Conservation (phyloP, 2,113 vertebrate genomes). For the Reinhardtius hippoglossoides region DNA sequence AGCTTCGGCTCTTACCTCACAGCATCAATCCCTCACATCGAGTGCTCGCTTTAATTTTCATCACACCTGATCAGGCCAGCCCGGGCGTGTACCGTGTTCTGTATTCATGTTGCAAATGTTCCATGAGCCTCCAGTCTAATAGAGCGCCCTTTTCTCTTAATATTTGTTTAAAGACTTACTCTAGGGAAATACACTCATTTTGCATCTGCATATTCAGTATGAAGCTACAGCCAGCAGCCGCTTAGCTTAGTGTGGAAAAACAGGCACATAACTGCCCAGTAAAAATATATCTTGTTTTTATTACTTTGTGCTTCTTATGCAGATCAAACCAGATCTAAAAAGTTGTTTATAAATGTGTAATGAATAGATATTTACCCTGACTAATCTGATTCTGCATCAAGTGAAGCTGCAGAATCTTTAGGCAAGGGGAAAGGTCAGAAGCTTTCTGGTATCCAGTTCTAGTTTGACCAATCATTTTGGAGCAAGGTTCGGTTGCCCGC, state of each 20-base stretch:
- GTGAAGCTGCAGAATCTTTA: too few relatives aligned
- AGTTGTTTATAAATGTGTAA: too few relatives aligned
- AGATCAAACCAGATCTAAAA: too few relatives aligned
- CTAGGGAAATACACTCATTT: not conserved
- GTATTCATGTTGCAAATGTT: constrained; percentile 14
- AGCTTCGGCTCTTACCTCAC: constrained; percentile 37
- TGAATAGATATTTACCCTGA: not conserved
- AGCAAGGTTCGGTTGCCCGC: too few relatives aligned
- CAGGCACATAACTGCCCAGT: too few relatives aligned
- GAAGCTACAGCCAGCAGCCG: not conserved
- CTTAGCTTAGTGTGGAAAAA: not conserved
- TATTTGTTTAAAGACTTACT: not conserved
- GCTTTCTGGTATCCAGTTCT: too few relatives aligned
- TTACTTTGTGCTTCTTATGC: too few relatives aligned
- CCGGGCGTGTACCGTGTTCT: constrained; percentile 3
- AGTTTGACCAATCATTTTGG: too few relatives aligned
- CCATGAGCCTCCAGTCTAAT: not conserved
- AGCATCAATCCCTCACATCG: constrained; percentile 6
- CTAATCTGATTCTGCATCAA: too few relatives aligned
- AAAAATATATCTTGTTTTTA: too few relatives aligned
- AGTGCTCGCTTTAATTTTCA: constrained; percentile 15
- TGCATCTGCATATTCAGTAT: not conserved
- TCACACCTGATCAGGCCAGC: constrained; percentile 32
- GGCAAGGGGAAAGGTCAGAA: too few relatives aligned
- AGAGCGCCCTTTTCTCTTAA: not conserved